Base-by-base conservation (phyloP, 2,113 vertebrate species). In the Electrona antarctica region DNA sequence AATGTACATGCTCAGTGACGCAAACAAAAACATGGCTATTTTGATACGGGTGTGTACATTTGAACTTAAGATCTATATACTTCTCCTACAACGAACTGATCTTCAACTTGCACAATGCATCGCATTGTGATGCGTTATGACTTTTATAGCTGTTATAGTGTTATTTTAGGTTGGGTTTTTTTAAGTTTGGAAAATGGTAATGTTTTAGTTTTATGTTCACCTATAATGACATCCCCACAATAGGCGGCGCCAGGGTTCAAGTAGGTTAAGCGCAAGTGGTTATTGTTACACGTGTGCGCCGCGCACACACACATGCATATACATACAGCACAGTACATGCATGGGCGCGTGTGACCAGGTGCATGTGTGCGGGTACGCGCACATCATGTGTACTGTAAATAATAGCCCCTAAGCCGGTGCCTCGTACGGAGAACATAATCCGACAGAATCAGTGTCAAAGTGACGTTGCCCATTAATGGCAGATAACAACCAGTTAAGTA, bases 401-500 rank as follows among this genome's bases (percentile, higher is more conserved):
- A 62, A 8, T 74, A 54, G 49, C 61, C 29, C 14, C 57, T 58
- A 15, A 10, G 52, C 15, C 8, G 12, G 29, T 52, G 76, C 58
- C 67, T 52, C 70, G 66, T 12, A 51, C 11, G 15, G 6, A 46
- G 60, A 14, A 7, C 11, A 29, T 7, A 62, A 14, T 14, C 45
- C 6, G 2, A 7, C 60, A 62, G 45, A 14, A 72, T 72, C 7
- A 54, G 46, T 33, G 46, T 61, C 46, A 73, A 29, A 21, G n/a
- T 13, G n/a, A 68, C 66, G 57, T 69, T 70, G 54, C 15, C 46
- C 8, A 46, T 57, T 58, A 66, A 68, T 78, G 46, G 33, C 11
- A 55, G 55, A 71, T 54, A 55, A 72, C 50, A 55, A 0, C 11
- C 54, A 14, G 78, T 72, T 73, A 13, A 45, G 77, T 70, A 66